phyloP scores from a whole-genome alignment of 2,113 vertebrate species.

The Nibea albiflora region DNA sequence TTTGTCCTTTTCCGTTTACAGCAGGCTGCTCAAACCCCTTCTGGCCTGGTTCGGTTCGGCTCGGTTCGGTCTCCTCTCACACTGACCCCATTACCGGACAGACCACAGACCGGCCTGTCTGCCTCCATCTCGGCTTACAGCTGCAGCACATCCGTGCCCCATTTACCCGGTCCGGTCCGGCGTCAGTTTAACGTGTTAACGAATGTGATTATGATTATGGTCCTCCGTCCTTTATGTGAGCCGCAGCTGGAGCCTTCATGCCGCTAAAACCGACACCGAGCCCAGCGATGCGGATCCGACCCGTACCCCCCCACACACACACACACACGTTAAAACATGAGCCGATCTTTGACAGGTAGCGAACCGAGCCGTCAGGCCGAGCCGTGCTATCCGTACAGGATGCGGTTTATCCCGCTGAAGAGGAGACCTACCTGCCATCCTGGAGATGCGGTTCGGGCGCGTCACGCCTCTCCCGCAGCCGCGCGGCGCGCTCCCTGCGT shows the following conservation, averaged over 20 bases:
- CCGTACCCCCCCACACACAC: not conserved
- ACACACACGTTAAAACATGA: accelerated
- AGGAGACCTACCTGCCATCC: slow-evolving; percentile 80
- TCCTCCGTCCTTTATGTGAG: not conserved
- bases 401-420: not conserved
- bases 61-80: slow-evolving; percentile 22
- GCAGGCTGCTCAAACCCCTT: slow-evolving; percentile 17
- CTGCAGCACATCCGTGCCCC: not conserved
- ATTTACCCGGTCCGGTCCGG: not conserved
- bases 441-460: slow-evolving; percentile 72
- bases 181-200: not conserved
- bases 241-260: slow-evolving; percentile 17
- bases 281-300: not conserved
- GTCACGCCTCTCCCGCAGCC: slow-evolving; percentile 75
- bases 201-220: no score
- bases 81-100: slow-evolving; percentile 54
- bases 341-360: not conserved
- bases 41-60: slow-evolving; percentile 1
- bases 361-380: not conserved
- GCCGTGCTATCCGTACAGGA: not conserved
- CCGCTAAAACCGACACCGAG: slow-evolving; percentile 5
- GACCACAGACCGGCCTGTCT: slow-evolving; percentile 4
- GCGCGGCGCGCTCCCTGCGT: slow-evolving; percentile 71
- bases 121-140: not conserved
- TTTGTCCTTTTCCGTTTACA: not conserved